Evolutionary conservation across 1,140 invertebrate species (phyloP), one percentile per base, ranked within the genome.

Genomic region (Cotesia chilonis): DNA sequence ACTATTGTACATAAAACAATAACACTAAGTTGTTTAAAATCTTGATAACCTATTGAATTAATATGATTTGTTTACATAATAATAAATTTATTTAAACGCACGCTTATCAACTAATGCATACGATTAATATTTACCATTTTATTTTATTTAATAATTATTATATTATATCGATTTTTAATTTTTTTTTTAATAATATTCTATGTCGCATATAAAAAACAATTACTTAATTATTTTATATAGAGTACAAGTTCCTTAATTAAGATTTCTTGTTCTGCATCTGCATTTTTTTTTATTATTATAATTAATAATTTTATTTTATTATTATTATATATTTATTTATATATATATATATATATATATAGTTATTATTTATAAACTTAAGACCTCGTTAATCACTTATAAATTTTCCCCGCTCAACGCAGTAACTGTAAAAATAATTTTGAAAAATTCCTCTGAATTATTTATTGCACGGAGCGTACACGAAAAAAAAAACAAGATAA

Each of bases 201-300:
- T 84, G 75, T 84, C 81, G 83, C 82, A 83, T 85, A 81, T 84
- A 84, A 85, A 83, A 85, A 84, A 85, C 83, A 84, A 85, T 84
- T 83, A 84, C 82, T 83, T 84, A 41, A 84, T 79, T 71, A 55
- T 55, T 55, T 55, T 20, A 28, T 79, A 66, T 85, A 85, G 82
- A 84, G 79, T 85, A 84, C 83, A 84, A 83, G 83, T 80, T 82
- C 65, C 79, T 80, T 83, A 82, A 74, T 80, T 79, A 82, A 81
- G 80, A 79, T 81, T 67, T 68, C 68, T 61, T 67, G 60, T 73
- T 52, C 60, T 64, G 55, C 51, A 51, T 66, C 37, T n/a, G 57
- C 12, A 51, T 52, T 75, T 51, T 20, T 69, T 14, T 14, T 14
- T 14, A 66, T 73, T 73, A 64, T 74, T 72, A 70, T 77, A 67